Conservation (phyloP, 2,113 vertebrate species). For the Chunga burmeisteri region DNA sequence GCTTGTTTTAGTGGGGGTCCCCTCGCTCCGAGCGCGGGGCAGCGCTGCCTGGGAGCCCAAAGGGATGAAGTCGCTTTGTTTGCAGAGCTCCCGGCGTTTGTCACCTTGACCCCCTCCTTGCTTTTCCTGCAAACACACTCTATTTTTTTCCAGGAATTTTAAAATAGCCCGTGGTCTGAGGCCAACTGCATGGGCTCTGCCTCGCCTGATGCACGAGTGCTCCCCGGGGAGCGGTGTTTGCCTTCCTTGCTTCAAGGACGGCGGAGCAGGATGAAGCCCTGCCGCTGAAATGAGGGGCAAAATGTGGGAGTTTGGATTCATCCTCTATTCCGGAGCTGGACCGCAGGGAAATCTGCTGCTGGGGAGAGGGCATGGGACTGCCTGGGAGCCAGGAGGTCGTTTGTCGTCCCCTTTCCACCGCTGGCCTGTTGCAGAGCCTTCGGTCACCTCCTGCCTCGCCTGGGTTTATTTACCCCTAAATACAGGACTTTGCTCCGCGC, state of each 20-base stretch:
- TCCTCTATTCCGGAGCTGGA: background rate
- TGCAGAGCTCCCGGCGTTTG: background rate
- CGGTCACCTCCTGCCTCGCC: background rate
- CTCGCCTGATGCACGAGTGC: background rate
- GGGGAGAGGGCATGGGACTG: background rate
- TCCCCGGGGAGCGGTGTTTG: background rate
- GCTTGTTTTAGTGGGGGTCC: background rate
- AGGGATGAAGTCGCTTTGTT: background rate
- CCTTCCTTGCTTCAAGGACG: background rate
- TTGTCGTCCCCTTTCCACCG: background rate
- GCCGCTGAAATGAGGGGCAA: background rate
- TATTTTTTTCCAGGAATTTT: background rate
- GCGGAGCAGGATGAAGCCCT: background rate
- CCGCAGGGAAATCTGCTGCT: rapidly evolving
- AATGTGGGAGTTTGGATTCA: background rate
- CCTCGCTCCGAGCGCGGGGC: rapidly evolving
- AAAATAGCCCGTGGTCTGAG: background rate
- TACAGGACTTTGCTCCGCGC: background rate
- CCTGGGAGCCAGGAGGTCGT: background rate
- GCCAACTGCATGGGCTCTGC: background rate
- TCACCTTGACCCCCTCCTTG: background rate
- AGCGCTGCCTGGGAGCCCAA: background rate
- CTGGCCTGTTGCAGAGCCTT: background rate
- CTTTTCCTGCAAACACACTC: background rate
- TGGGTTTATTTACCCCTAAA: background rate